A percentile compares a stretch with the other conserved stretches of the same genome.
Conservation (phyloP, 2,888 invertebrate genomes). For the Mesorhabditis spiculigera region DNA sequence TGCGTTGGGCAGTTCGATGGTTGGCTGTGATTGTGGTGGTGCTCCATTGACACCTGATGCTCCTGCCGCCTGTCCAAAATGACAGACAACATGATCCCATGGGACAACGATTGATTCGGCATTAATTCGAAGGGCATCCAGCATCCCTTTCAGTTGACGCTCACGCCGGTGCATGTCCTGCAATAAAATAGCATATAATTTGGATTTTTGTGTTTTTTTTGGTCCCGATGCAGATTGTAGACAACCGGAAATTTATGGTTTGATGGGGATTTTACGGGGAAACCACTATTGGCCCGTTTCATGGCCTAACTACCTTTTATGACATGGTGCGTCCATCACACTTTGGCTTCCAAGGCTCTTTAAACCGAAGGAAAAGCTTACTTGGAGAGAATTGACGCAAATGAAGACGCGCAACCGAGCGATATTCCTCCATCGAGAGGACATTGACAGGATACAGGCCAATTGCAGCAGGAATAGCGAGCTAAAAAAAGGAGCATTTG, state of each 20-base stretch:
- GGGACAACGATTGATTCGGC: constrained; percentile 71
- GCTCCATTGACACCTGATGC: neutral
- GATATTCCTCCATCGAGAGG: constrained; percentile 80
- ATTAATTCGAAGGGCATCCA: constrained; percentile 77
- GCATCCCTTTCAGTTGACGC: constrained; percentile 63
- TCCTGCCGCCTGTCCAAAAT: constrained; percentile 27
- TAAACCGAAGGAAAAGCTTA: constrained; percentile 7
- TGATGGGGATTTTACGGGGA: too few species aligned
- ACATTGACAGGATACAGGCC: constrained; percentile 74
- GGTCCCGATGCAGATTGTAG: too few species aligned
- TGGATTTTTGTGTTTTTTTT: too few species aligned
- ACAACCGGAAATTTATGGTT: too few species aligned
- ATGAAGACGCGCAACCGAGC: constrained; percentile 75
- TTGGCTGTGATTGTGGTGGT: constrained; percentile 20
- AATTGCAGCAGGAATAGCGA: too few species aligned
- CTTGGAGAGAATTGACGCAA: constrained; percentile 67
- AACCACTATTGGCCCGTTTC: too few species aligned
- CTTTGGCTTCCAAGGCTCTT: too few species aligned
- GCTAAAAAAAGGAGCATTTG: too few species aligned
- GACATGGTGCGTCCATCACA: too few species aligned
- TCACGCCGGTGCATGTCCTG: constrained; percentile 58
- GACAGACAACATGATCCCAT: constrained; percentile 61
- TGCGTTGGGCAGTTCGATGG: constrained; percentile 46
- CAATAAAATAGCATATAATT: constrained; percentile 6
- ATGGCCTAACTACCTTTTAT: too few species aligned